Evolutionary conservation across 1,140 invertebrate species (phyloP), one percentile per base, ranked within the genome.

Genomic region (Hylaeus volcanicus): DNA sequence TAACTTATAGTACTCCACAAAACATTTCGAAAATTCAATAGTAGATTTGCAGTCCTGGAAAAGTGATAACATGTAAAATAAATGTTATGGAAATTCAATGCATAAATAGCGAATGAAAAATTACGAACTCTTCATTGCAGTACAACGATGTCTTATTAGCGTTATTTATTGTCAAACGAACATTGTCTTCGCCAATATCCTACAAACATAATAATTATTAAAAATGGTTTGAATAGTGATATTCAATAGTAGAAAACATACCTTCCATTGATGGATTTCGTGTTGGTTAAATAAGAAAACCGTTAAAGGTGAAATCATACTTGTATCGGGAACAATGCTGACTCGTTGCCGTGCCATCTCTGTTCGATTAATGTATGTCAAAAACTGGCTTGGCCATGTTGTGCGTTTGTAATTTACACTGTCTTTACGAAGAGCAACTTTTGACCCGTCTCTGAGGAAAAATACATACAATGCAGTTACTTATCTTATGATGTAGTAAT

Each of bases 371-470:
- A 94, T 91, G 91, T 95, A 89, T 80, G 93, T 87, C 86, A 93
- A 55, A 92, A 89, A 89, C 48, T 91, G 74, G 88, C 89, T 89
- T 56, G 92, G 87, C 58, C 89, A 91, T 66, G 90, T 85, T 39
- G 84, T 90, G 69, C 93, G 88, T 14, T 92, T 92, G 73, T 94
- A 91, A 90, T 96, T 95, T 1, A 95, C 94, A 89, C 94, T 95
- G 64, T 95, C 94, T 41, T 93, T 86, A 11, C 91, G 90, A 3
- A 95, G 90, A 73, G 93, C 91, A 5, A 93, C 94, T 43, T 89
- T 89, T 4, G 91, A 87, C 5, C 93, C 91, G 82, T 91, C 88
- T 61, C 95, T 95, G 82, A 75, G 88, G 89, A 56, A 60, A 61
- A 63, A 15, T 56, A 55, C 9, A 94, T 74, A 3, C 88, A 65